Evolutionary conservation across 1,140 invertebrate genomes (phyloP), one percentile per base, ranked within the genome.

Genomic region (Mercenaria mercenaria): DNA sequence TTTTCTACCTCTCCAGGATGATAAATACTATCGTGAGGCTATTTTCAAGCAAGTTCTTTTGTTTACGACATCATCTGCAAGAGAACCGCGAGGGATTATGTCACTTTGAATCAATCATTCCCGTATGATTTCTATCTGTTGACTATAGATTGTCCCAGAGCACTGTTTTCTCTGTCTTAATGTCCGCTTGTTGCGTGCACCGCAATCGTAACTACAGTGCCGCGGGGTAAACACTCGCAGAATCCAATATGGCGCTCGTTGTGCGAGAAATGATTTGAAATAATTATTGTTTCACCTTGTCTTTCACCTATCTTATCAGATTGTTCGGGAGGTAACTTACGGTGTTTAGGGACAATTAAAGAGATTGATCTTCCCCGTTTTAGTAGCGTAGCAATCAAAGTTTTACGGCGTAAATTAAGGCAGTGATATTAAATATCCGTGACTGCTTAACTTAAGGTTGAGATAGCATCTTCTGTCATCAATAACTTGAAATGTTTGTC

Each of bases 281-380:
- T 84, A 84, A 84, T 84, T 32, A 84, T 84, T 84, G 82, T 84
- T 72, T 84, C 82, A 84, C 82, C 82, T 69, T 47, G 61, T 84
- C 61, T 84, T 84, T 72, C 61, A 32, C 82, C 32, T 67, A 72
- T 72, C 67, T 84, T 84, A 84, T 84, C 82, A 32, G 82, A 84
- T 84, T 64, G 82, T 84, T 84, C 82, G 13, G 32, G 39, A 72
- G 82, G 67, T 84, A 69, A 84, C 82, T 84, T 84, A 84, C 67
- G 61, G 43, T 84, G 82, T 84, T 84, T 84, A 84, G 82, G 82
- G 82, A 84, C 82, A 84, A 84, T 84, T 84, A 72, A 72, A 84
- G 82, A 84, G 82, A 84, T 84, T 67, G 82, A 84, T 84, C 82
- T 72, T 84, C 39, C 11, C n/a, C 39, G 67, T 69, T 72, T 52